Conservation (phyloP, 1,140 invertebrate species). For the Drusus annulatus region DNA sequence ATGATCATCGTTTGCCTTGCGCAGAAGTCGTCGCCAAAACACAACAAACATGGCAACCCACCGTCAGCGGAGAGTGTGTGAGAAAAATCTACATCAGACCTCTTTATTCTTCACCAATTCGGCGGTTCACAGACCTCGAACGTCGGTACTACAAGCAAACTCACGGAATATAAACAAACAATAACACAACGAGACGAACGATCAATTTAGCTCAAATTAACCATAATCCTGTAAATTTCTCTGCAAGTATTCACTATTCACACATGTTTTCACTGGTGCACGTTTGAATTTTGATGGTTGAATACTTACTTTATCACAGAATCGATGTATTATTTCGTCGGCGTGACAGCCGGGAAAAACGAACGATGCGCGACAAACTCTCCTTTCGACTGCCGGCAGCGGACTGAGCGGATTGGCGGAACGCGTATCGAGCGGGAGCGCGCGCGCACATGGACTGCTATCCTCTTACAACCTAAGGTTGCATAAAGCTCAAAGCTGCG, state of each 20-base stretch:
- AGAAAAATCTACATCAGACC: slow-evolving; percentile 1
- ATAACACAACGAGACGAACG: background rate
- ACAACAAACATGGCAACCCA: slow-evolving; percentile 49
- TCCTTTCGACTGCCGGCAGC: slow-evolving; percentile 39
- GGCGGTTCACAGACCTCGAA: slow-evolving; percentile 45
- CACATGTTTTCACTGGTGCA: slow-evolving; percentile 34
- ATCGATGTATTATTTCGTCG: slow-evolving; percentile 43
- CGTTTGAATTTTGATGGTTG: slow-evolving; percentile 5
- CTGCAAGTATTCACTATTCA: background rate
- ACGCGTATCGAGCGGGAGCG: slow-evolving; percentile 47
- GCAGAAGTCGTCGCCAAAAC: slow-evolving; percentile 43
- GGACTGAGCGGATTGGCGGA: slow-evolving; percentile 49
- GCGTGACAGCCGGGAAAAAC: slow-evolving; percentile 45
- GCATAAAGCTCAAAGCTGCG: background rate
- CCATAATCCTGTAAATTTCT: background rate
- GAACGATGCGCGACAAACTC: slow-evolving; percentile 22
- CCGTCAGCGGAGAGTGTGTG: slow-evolving; percentile 18
- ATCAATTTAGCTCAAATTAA: background rate
- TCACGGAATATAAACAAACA: slow-evolving; percentile 46
- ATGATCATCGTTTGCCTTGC: slow-evolving; percentile 6
- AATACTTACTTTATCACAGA: slow-evolving; percentile 46
- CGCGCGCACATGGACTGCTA: slow-evolving; percentile 25
- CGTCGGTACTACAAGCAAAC: slow-evolving; percentile 1
- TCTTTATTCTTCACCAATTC: background rate
- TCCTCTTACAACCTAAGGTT: background rate